phyloP scores from a whole-genome alignment of 2,113 vertebrate genomes.

The Pagrus major region DNA sequence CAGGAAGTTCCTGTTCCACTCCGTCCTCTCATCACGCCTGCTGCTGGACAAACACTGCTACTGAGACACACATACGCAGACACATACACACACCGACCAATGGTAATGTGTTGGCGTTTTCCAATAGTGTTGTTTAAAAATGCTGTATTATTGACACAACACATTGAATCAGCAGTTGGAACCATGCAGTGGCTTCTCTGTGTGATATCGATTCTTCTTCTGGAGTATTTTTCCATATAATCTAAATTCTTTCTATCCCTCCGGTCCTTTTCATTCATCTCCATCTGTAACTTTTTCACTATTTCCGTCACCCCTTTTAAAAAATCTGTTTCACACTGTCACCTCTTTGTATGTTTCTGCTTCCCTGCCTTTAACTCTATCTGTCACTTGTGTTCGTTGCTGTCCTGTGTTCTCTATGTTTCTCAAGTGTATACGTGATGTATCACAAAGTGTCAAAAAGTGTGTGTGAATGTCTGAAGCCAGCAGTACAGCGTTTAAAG shows the following conservation, averaged over 20 bases:
- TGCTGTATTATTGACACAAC: conserved; percentile 46
- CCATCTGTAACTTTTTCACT: not conserved
- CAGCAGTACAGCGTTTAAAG: conserved; percentile 31
- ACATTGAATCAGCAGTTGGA: conserved; percentile 35
- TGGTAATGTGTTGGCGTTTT: not conserved
- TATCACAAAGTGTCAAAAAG: conserved; percentile 33
- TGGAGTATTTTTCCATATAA: conserved; percentile 38
- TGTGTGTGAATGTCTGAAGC: conserved; percentile 39
- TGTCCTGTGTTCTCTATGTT: too few species aligned
- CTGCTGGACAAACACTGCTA: conserved; percentile 67
- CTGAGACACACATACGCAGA: conserved; percentile 29
- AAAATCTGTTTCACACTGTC: conserved; percentile 1
- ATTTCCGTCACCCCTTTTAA: not conserved
- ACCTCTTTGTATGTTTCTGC: not conserved
- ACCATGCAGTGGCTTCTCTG: conserved; percentile 8
- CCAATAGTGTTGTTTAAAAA: conserved; percentile 31
- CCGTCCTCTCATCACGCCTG: conserved; percentile 66
- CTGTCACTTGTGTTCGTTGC: not conserved
- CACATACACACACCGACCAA: conserved; percentile 20
- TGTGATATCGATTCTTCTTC: conserved; percentile 32
- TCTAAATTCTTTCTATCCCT: conserved; percentile 3
- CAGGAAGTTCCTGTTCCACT: conserved; percentile 76
- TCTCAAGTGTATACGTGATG: conserved; percentile 19
- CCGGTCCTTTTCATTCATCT: not conserved
- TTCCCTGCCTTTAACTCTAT: not conserved